Base-by-base conservation (phyloP, 2,888 invertebrate genomes). In the Diarsia dahlii region DNA sequence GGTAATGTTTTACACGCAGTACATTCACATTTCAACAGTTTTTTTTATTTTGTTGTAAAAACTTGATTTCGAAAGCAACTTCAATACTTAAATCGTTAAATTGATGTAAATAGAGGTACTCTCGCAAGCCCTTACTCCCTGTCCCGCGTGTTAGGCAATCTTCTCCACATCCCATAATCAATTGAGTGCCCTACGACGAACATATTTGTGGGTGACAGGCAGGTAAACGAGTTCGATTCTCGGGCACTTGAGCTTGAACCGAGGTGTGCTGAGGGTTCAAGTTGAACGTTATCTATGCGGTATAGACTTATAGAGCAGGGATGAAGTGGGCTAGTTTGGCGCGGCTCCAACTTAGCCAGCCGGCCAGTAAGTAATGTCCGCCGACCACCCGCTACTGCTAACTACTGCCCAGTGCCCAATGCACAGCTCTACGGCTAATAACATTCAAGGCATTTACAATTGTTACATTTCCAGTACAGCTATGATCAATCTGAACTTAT, bases 181-280 rank as follows among this genome's bases (percentile, higher is more conserved):
- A 77, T 78, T 86, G 15, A 54, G 20, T 52, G 48, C n/a, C 77
- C 70, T 45, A 66, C 71, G 60, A 34, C 28, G 54, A 15, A 67
- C 67, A 62, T 80, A 67, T 66, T 83, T 75, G 85, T 80, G 72
- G 70, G 39, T 75, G 76, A 67, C 82, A 66, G 78, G 13, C 66
- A 81, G 85, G 85, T 81, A 72, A 72, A 67, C 85, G 63, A 60
- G 72, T 73, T 82, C 63, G 66, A 81, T 52, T 76, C 76, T 54
- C 66, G 54, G 58, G 13, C 82, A 72, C 72, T 82, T 71, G 72
- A 85, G 67, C 48, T 54, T 76, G 69, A 56, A 28, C 58, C 52
- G 78, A 82, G 85, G 62, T 60, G 70, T 68, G 67, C 65, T 65
- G 28, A 69, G 67, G 54, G 68, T 69, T 71, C 74, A 48, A 73